phyloP scores from a whole-genome alignment of 2,113 vertebrate species.

The Gopherus evgoodei region DNA sequence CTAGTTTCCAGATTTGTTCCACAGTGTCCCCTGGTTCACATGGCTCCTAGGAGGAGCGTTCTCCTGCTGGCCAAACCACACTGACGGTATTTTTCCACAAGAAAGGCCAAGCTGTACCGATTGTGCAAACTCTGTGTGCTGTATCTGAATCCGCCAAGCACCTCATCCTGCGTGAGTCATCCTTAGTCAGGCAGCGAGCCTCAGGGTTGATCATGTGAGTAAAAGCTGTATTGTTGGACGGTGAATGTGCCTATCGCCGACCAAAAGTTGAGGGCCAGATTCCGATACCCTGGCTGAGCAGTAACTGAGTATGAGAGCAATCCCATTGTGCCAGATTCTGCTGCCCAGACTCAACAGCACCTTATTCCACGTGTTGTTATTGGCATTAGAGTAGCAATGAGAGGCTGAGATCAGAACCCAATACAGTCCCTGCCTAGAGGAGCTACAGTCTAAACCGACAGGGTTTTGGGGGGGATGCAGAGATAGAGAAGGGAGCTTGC shows the following conservation, averaged over 20 bases:
- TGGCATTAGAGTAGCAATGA: not conserved
- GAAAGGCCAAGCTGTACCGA: not conserved
- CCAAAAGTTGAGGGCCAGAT: not conserved
- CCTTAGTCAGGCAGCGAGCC: not conserved
- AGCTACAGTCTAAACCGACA: not conserved
- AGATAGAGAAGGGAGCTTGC: not conserved
- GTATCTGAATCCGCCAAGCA: rapidly evolving
- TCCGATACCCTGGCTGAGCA: rapidly evolving
- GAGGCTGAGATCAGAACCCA: not conserved
- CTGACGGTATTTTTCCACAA: not conserved
- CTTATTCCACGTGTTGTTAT: not conserved
- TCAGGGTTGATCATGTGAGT: not conserved
- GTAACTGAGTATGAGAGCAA: not conserved
- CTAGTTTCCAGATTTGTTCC: not conserved
- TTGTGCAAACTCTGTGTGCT: rapidly evolving
- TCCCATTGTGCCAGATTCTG: rapidly evolving
- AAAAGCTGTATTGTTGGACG: not conserved
- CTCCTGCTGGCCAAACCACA: not conserved
- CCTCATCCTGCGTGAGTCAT: not conserved
- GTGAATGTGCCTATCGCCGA: not conserved
- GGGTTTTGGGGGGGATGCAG: not conserved
- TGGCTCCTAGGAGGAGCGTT: not conserved
- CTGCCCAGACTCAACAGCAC: not conserved
- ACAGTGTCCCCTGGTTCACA: not conserved
- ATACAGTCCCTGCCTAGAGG: not conserved